Evolutionary conservation across 2,888 invertebrate genomes (phyloP).

Genomic region (Aleiodes leptofemur): DNA sequence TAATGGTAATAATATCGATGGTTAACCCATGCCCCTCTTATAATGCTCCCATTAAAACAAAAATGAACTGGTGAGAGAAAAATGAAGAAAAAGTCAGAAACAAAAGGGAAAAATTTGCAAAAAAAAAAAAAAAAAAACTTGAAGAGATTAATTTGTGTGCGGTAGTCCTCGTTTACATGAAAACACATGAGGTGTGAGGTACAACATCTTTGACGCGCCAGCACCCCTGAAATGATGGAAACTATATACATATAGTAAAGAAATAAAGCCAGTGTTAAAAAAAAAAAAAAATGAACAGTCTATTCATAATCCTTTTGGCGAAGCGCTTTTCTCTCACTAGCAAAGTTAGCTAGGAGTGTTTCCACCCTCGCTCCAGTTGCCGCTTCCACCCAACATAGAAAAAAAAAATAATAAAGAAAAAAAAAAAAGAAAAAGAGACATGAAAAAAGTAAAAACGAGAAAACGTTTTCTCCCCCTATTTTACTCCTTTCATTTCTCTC

Average conservation of each 20-base stretch:
- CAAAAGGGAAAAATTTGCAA: background rate
- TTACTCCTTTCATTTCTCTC: conserved; percentile 40
- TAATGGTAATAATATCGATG: conserved; percentile 37
- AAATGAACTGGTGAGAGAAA: background rate
- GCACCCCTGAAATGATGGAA: background rate
- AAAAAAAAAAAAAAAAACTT: background rate
- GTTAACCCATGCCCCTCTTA: background rate
- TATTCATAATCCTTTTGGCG: conserved; percentile 62
- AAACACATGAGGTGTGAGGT: conserved; percentile 5
- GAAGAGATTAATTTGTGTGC: conserved; percentile 15
- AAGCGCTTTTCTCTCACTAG: conserved; percentile 42
- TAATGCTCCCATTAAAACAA: conserved; percentile 10
- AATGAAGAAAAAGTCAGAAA: background rate
- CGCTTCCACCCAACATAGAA: conserved; percentile 32
- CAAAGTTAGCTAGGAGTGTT: conserved; percentile 36
- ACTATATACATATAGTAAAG: conserved; percentile 1
- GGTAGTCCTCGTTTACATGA: background rate
- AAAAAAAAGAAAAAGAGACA: conserved; percentile 35
- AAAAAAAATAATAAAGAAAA: conserved; percentile 33
- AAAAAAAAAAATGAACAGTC: conserved; percentile 62
- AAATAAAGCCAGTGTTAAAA: conserved; percentile 44
- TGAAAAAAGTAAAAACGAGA: conserved; percentile 32
- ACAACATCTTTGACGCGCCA: background rate
- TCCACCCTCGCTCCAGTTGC: conserved; percentile 43
- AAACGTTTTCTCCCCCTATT: conserved; percentile 44